Conservation (phyloP, 2,888 invertebrate genomes). For the Pseudococcus longispinus region DNA sequence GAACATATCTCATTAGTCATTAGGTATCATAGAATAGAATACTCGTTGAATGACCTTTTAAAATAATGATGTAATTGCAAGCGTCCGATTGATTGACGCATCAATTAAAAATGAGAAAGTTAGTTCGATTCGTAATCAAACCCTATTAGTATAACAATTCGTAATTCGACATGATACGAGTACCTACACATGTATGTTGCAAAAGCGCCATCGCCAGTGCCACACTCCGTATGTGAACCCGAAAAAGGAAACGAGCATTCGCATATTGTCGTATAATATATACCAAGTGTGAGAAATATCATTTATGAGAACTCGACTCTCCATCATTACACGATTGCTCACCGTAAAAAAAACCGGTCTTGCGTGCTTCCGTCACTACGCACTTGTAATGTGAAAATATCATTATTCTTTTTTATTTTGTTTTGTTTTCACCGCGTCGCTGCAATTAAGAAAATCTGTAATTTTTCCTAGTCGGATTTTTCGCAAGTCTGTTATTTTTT, state of each 20-base stretch:
- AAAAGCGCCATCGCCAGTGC: background rate
- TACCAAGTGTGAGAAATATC: conserved; percentile 12
- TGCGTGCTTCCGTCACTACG: background rate
- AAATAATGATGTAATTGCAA: conserved; percentile 1
- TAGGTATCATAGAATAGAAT: background rate
- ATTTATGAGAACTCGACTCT: conserved; percentile 21
- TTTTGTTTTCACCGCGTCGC: background rate
- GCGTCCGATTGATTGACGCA: conserved; percentile 8
- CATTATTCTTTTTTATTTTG: background rate
- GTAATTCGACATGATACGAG: background rate
- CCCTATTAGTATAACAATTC: background rate
- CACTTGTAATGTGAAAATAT: conserved; percentile 3
- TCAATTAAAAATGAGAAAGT: conserved; percentile 20
- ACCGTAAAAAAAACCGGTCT: conserved; percentile 9
- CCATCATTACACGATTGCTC: conserved; percentile 31
- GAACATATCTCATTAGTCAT: background rate
- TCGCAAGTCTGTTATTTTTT: background rate
- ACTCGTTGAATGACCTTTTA: background rate
- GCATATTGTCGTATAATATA: background rate
- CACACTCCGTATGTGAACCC: conserved; percentile 6
- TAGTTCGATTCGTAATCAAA: conserved; percentile 12
- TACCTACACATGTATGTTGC: background rate
- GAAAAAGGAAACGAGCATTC: conserved; percentile 15
- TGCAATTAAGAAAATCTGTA: background rate
- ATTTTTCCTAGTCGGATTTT: background rate